Percentiles rank a stretch among this genome's conserved stretches.
phyloP scores from a whole-genome alignment of 1,140 invertebrate species.

The Solen grandis region DNA sequence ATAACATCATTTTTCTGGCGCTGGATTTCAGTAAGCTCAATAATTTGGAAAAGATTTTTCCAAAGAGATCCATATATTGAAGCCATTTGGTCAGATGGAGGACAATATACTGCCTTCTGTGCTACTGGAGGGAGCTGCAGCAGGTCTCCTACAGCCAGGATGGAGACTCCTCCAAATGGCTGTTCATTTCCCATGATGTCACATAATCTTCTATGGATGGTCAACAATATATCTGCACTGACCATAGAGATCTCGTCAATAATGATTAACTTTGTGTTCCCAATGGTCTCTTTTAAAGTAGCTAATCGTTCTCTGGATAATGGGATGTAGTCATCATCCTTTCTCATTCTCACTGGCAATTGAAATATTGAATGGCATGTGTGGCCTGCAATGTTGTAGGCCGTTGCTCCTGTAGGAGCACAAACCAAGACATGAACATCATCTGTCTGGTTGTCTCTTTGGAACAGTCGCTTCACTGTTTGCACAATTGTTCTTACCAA shows the following conservation, averaged over 20 bases:
- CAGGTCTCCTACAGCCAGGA: conserved; percentile 16
- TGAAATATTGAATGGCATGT: conserved; percentile 21
- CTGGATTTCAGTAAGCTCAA: conserved; percentile 32
- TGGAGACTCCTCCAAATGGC: too few relatives aligned
- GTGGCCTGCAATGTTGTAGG: conserved; percentile 26
- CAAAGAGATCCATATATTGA: conserved; percentile 22
- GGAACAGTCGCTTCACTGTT: conserved; percentile 29
- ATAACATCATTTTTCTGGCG: conserved; percentile 37
- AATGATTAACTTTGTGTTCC: conserved; percentile 9
- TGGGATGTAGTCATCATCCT: conserved; percentile 20
- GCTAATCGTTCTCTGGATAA: conserved; percentile 23
- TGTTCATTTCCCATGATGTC: conserved; percentile 28
- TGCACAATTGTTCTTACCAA: too few relatives aligned
- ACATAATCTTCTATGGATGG: conserved; percentile 18
- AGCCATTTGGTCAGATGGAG: conserved; percentile 18
- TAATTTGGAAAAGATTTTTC: conserved; percentile 22
- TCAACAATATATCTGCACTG: conserved; percentile 18
- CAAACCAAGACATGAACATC: conserved; percentile 33
- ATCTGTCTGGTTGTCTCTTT: conserved; percentile 21
- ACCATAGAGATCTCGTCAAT: conserved; percentile 27
- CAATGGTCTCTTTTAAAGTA: conserved; percentile 7
- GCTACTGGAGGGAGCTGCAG: conserved; percentile 20
- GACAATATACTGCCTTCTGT: conserved; percentile 20
- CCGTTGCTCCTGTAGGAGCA: conserved; percentile 27
- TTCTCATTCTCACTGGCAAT: conserved; percentile 10